Evolutionary conservation across 1,140 invertebrate species (phyloP), one percentile per base, ranked within the genome.

Genomic region (Venturia canescens): DNA sequence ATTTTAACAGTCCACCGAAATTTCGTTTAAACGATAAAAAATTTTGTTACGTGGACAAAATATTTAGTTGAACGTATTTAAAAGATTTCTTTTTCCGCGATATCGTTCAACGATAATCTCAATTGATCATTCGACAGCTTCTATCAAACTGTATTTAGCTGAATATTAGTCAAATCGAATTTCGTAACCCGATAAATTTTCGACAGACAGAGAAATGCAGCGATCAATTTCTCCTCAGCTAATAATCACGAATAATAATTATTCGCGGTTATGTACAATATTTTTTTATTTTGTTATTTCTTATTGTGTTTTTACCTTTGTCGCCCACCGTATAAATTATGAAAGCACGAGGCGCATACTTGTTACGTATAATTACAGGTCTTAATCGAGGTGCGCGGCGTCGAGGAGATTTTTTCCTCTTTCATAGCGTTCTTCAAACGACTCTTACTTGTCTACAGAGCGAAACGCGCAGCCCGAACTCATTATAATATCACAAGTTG

Each of bases 311-410:
- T 53, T 44, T 23, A n/a, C 11, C 21, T 23, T n/a, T 18, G 53
- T 57, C 53, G 53, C n/a, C 13, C 5, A 1, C 11, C 38, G 23
- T 13, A 63, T 63, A 63, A 13, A 63, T 63, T 63, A 63, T 63
- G 60, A 63, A 63, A 63, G 7, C 60, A 63, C 23, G 27, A 63
- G n/a, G 5, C 15, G 27, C 15, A 63, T 26, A 63, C 60, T 3
- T 63, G 60, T 63, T 63, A 63, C 60, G 60, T 27, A 63, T 63
- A 63, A 63, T 63, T 63, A 63, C 60, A 23, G 60, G 60, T 63
- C 23, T 63, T 63, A 63, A 63, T 63, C 60, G 60, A 63, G 38
- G 0, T 13, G 60, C 27, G 60, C 60, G 60, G 23, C 27, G 60
- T 63, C 23, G 60, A n/a, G 9, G 21, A 26, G 23, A 63, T 13